Evolutionary conservation across 2,113 vertebrate species (phyloP).

Genomic region (Athene noctua): DNA sequence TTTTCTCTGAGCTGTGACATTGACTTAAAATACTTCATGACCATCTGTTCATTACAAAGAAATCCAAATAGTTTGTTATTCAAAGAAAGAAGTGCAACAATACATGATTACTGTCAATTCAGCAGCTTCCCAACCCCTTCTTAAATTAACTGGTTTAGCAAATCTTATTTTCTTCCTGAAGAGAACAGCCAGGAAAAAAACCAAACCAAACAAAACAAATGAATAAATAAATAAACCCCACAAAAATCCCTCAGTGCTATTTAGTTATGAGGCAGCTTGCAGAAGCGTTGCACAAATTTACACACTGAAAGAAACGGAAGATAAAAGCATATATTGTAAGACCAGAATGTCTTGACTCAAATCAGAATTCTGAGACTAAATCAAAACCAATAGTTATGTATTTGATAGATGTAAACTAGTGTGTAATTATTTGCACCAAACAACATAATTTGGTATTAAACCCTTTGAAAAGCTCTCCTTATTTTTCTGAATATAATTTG

Average conservation of each 20-base stretch:
- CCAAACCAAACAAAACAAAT: not conserved
- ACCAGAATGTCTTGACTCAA: not conserved
- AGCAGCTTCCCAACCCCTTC: not conserved
- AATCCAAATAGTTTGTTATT: not conserved
- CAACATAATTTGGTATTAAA: not conserved
- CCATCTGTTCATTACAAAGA: not conserved
- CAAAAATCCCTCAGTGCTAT: not conserved
- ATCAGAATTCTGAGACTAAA: not conserved
- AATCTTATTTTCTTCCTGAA: not conserved
- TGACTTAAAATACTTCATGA: not conserved
- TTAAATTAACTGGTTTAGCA: not conserved
- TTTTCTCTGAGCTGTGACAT: not conserved
- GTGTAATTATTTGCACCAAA: not conserved
- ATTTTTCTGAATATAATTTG: not conserved
- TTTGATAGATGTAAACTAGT: not conserved
- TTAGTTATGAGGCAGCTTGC: not conserved
- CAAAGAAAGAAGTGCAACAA: not conserved
- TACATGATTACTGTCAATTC: not conserved
- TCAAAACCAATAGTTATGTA: not conserved
- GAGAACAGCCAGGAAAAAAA: not conserved
- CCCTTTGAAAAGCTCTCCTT: not conserved
- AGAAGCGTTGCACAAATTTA: not conserved
- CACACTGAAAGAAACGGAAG: not conserved
- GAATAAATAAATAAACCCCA: not conserved
- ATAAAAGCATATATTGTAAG: not conserved